Conservation (phyloP, 2,888 invertebrate species). For the Noctua janthina region DNA sequence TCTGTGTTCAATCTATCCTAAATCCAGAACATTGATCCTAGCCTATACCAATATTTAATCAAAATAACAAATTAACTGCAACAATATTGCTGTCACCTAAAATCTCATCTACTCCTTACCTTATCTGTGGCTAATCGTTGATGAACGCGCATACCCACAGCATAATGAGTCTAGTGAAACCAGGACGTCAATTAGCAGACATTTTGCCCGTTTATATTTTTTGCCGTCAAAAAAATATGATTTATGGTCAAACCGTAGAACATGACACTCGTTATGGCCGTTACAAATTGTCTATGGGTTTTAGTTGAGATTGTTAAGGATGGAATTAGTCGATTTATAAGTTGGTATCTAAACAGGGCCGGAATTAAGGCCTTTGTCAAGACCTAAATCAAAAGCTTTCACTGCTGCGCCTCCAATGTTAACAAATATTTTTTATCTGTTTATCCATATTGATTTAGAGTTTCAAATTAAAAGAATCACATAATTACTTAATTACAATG, state of each 20-base stretch:
- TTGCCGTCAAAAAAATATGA: conserved; percentile 85
- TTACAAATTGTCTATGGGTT: conserved; percentile 86
- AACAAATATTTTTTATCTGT: no score
- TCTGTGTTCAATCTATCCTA: neutral
- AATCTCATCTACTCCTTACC: conserved; percentile 12
- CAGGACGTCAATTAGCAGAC: conserved; percentile 89
- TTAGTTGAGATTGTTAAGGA: conserved; percentile 73
- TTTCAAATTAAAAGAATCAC: neutral
- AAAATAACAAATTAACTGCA: neutral
- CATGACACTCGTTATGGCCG: conserved; percentile 84
- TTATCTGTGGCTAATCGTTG: conserved; percentile 65
- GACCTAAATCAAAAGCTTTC: neutral
- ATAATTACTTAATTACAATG: neutral
- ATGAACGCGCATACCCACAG: conserved; percentile 63
- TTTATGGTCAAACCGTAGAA: conserved; percentile 84
- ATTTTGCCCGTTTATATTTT: conserved; percentile 82
- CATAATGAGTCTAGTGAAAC: conserved; percentile 75
- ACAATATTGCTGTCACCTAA: neutral
- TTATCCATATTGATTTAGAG: neutral
- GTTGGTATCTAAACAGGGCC: neutral
- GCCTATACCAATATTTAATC: neutral
- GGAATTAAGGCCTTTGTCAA: neutral
- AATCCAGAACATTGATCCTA: neutral
- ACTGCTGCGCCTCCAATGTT: neutral
- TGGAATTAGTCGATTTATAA: conserved; percentile 65